Evolutionary conservation across 2,888 invertebrate genomes (phyloP).

Genomic region (Lasioglossum calceatum): DNA sequence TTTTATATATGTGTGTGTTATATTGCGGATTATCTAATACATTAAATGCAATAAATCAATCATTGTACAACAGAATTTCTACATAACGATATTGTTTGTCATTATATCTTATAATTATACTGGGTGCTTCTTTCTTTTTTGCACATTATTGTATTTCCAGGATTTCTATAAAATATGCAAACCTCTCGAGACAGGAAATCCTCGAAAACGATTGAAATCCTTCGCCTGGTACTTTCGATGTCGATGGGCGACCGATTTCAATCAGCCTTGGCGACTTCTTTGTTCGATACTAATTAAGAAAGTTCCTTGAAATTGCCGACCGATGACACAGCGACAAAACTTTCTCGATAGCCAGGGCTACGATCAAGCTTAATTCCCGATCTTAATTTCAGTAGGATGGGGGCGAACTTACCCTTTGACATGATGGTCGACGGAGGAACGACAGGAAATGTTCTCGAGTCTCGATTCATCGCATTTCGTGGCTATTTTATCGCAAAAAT

Average conservation of each 20-base stretch:
- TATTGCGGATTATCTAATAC: no score
- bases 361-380: background rate
- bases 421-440: background rate
- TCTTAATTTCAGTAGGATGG: background rate
- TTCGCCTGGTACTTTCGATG: background rate
- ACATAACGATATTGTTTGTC: no score
- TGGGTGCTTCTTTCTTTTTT: no score
- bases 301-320: slow-evolving; percentile 31
- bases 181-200: slow-evolving; percentile 25
- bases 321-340: slow-evolving; percentile 16
- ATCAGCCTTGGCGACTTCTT: slow-evolving; percentile 57
- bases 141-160: background rate
- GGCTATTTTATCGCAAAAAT: background rate
- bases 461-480: background rate
- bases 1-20: no score
- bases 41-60: no score
- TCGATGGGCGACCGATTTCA: slow-evolving; percentile 31
- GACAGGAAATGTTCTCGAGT: background rate
- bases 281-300: slow-evolving; percentile 51
- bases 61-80: no score
- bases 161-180: background rate
- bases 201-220: slow-evolving; percentile 3
- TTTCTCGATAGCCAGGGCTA: background rate
- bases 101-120: no score
- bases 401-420: background rate